Evolutionary conservation across 2,797 vertebrate genomes (phyloP).

Genomic region (Mycteria americana): DNA sequence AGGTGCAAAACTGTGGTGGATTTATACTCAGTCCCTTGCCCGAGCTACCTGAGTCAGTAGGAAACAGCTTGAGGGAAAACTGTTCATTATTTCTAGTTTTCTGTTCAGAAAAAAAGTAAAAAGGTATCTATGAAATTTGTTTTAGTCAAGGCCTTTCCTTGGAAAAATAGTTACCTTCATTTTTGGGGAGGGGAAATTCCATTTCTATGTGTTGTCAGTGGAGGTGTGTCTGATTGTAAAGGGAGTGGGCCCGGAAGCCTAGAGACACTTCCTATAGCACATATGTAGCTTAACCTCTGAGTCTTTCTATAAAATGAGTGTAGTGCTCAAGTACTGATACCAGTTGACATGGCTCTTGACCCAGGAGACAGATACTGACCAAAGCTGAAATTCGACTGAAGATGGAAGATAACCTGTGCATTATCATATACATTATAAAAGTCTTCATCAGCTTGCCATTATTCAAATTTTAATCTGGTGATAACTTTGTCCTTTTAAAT

Average conservation of each 20-base stretch:
- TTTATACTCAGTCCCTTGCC: not conserved
- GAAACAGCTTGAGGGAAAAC: not conserved
- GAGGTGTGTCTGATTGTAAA: not conserved
- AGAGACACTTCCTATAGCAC: not conserved
- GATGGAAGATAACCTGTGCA: not conserved
- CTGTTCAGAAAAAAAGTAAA: not conserved
- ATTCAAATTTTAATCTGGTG: not conserved
- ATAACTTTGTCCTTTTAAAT: not conserved
- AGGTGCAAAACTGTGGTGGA: not conserved
- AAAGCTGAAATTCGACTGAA: not conserved
- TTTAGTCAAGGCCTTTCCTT: not conserved
- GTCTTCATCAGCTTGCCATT: not conserved
- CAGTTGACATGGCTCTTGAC: fast-evolving
- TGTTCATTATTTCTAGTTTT: not conserved
- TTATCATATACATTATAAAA: not conserved
- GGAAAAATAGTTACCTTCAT: not conserved
- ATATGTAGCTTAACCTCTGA: not conserved
- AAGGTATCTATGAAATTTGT: not conserved
- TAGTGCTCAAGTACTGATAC: not conserved
- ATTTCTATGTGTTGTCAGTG: not conserved
- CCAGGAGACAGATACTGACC: not conserved
- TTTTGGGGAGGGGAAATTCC: not conserved
- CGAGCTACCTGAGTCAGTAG: not conserved
- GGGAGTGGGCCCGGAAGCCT: not conserved
- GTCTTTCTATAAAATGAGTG: not conserved